Base-by-base conservation (phyloP, 1,140 invertebrate species). In the Ceratosolen solmsi region DNA sequence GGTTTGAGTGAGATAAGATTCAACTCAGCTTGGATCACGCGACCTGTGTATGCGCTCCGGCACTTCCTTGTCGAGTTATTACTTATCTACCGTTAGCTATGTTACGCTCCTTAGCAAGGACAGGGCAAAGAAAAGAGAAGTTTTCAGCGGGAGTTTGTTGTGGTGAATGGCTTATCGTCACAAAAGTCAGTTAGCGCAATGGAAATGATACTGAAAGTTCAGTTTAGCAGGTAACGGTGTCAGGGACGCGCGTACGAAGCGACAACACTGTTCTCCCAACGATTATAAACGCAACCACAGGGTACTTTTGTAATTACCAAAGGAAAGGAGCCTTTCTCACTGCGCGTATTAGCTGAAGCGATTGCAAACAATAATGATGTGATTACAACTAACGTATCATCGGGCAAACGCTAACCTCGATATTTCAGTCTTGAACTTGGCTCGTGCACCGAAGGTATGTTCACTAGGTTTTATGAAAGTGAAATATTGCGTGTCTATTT, bases 211-310 rank as follows among this genome's bases (percentile, higher is more conserved):
- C 70, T 79, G 83, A 84, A 84, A 84, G 80, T 84, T 79, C 60
- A 77, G 77, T 82, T 76, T 79, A 82, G 56, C 80, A 41, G 80
- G 83, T 82, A 84, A 82, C 51, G 80, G 83, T 84, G 83, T 84
- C 83, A 84, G 76, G 83, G 83, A 84, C 83, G 41, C 33, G 68
- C n/a, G 30, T 20, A n/a, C 49, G 27, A 56, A 25, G 22, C 15
- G 25, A 20, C 8, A 27, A 8, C 30, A 7, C 30, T 22, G 27
- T 25, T 68, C 41, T 46, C 15, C n/a, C 11, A 60, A 9, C 15
- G 20, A 25, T 27, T 5, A 5, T 46, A 46, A 8, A 22, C 2
- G 8, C 58, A 25, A 33, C 41, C 33, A 77, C 27, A 25, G 56
- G 25, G 70, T 49, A 41, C 70, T 46, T 49, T 71, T 49, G n/a